A percentile compares a stretch with the other conserved stretches of the same genome.
Conservation (phyloP, 2,888 invertebrate species). For the Caenorhabditis angaria region DNA sequence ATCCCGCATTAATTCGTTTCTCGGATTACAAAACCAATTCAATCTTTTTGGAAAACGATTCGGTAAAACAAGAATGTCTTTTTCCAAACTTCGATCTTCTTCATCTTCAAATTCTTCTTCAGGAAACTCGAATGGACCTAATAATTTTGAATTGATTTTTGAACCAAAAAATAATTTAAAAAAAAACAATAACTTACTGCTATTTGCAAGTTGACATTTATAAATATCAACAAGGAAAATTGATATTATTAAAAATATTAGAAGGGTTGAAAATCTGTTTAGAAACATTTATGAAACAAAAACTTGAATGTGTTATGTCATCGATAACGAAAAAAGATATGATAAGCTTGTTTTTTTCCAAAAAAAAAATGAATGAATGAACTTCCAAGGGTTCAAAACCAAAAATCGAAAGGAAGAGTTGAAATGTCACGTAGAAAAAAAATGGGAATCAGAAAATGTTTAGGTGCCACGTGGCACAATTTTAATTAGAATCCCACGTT, state of each 20-base stretch:
- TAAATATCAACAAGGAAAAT: background rate
- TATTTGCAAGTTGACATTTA: slow-evolving; percentile 12
- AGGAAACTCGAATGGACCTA: slow-evolving; percentile 40
- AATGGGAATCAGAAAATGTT: too few relatives aligned
- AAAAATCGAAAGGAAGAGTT: too few relatives aligned
- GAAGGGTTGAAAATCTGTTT: background rate
- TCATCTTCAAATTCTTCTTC: slow-evolving; percentile 43
- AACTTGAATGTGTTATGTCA: slow-evolving; percentile 18
- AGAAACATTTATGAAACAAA: background rate
- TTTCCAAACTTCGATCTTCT: slow-evolving; percentile 45
- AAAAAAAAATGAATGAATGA: background rate
- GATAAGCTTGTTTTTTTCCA: slow-evolving; percentile 36
- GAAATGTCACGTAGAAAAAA: too few relatives aligned
- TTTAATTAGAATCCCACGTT: too few relatives aligned
- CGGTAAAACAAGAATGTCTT: slow-evolving; percentile 54
- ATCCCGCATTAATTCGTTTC: slow-evolving; percentile 54
- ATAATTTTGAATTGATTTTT: too few relatives aligned
- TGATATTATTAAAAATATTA: slow-evolving; percentile 3
- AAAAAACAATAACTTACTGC: slow-evolving; percentile 2
- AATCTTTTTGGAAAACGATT: slow-evolving; percentile 54
- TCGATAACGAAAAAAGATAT: background rate
- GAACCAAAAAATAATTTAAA: background rate
- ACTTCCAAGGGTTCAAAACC: background rate
- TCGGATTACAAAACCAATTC: slow-evolving; percentile 56
- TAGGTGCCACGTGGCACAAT: too few relatives aligned